Base-by-base conservation (phyloP, 2,888 invertebrate species). In the Apomyelois bistriatella region DNA sequence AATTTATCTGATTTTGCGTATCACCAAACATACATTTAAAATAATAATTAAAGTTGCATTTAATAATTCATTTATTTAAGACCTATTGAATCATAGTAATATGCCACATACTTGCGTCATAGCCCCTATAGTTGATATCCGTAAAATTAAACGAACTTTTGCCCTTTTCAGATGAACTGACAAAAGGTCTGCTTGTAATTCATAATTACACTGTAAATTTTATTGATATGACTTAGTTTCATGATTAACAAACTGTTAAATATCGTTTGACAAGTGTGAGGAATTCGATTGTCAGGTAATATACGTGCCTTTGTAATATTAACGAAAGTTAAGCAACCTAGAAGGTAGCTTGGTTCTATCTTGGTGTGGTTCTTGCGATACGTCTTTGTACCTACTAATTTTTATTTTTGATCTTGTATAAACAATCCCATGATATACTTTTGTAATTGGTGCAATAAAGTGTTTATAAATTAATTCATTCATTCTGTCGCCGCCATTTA, bases 111-210 rank as follows among this genome's bases (percentile, higher is more conserved):
- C 48, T 49, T 49, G 38, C 48, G n/a, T 38, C 48, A 48, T 32
- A 28, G 28, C 1, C 9, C 13, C 9, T 49, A 4, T 22, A 28
- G 13, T 37, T 49, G 48, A 49, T 49, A 49, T 38, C 48, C 48
- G 28, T 49, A 38, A 49, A 49, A 49, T 49, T 38, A 9, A 9
- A 9, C n/a, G 48, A 38, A 49, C 48, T 9, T 28, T 49, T 37
- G 37, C 48, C 48, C 38, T 49, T 49, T 28, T 49, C 48, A 38
- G 38, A 5, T 37, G 5, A 7, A 28, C 38, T 30, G 28, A 38
- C 48, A 49, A 38, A 22, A 40, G 13, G n/a, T 28, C 12, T 16
- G 32, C 46, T 46, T 32, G 32, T 46, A 35, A 30, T 46, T 16
- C 15, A 32, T 46, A 46, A 46, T 46, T 35, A 46, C n/a, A 32